Percentiles rank a stretch among this genome's conserved stretches.
These are phyloP conservation scores for Enteromius afrohamiltoni DNA, from an alignment of 2,797 vertebrate species.

Conservation along the genomic window DNA sequence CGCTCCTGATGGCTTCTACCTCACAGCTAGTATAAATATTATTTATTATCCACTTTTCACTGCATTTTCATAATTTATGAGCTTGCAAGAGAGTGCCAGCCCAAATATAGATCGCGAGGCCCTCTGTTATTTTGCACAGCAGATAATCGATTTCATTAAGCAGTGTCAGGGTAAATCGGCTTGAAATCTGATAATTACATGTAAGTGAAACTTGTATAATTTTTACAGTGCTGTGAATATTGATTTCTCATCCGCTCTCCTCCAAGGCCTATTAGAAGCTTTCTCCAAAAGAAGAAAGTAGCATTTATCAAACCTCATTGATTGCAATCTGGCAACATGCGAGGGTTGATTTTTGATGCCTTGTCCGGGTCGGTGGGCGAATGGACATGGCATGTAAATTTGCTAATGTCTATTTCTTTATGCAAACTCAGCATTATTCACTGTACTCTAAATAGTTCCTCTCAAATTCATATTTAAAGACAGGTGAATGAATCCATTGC, in stretches of 20 bases:
- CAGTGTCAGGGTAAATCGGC: conserved; percentile 51
- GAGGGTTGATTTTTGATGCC: neutral
- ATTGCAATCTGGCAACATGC: conserved; percentile 28
- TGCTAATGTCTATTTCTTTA: neutral
- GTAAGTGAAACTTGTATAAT: conserved; percentile 44
- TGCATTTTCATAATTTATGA: conserved; percentile 63
- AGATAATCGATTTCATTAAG: conserved; percentile 51
- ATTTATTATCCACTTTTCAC: conserved; percentile 51
- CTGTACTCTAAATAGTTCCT: neutral
- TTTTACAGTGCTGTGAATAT: conserved; percentile 50
- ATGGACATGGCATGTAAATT: neutral
- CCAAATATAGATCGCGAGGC: conserved; percentile 51
- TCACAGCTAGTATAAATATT: conserved; percentile 58
- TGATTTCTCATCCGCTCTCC: conserved; percentile 45
- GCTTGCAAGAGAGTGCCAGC: conserved; percentile 33
- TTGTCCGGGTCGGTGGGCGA: neutral
- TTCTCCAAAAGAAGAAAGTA: conserved; percentile 21
- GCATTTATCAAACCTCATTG: conserved; percentile 46
- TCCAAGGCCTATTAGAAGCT: conserved; percentile 36
- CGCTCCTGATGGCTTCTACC: conserved; percentile 46
- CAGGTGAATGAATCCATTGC: conserved; percentile 5
- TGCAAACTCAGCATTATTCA: neutral
- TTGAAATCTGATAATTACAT: conserved; percentile 55
- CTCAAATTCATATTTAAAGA: conserved; percentile 5
- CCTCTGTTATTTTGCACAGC: conserved; percentile 53